Base-by-base conservation (phyloP, 2,797 vertebrate species). In the Buceros bicornis region DNA sequence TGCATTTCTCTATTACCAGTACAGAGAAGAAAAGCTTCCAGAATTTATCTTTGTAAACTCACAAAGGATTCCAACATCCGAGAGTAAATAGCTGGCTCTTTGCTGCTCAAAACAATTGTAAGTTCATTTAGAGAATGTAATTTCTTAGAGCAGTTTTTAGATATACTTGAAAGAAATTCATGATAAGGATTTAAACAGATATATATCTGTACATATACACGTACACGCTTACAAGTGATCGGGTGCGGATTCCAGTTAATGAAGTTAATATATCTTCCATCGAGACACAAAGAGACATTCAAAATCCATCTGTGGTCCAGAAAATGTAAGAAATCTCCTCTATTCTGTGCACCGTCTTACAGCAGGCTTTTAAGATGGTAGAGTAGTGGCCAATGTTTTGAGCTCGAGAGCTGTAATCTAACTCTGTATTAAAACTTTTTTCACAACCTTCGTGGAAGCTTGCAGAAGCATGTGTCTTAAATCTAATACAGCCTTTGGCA, bases 401-500 rank as follows among this genome's bases (percentile, higher is more conserved):
- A 98, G 97, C 93, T 85, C 9, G 74, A 92, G 95, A 93, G 95
- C 97, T 97, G 97, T 95, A 97, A 98, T 97, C 95, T 97, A 97
- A 97, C 87, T 97, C 96, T 93, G 96, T 96, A 97, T 97, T 97
- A 95, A 97, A 98, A 97, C 92, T 96, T 98, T 97, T 97, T 98
- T 97, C 97, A 97, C 97, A 97, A 90, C 97, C 98, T 97, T 97
- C 97, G 97, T 97, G 96, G 97, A 98, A 97, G 97, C 95, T 94
- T 97, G 97, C 94, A 98, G 97, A 91, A 98, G 98, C 99, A 99
- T 99, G 98, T 99, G 99, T 98, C 99, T 99, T 99, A 99, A 99
- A 99, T 99, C 98, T 98, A 98, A 99, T 99, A 99, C 99, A 99
- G 99, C 98, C 98, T 98, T 98, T 98, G 93, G 97, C 98, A 97